A percentile compares a stretch with the other conserved stretches of the same genome.
These are phyloP conservation scores for Apodemia mormo DNA, from an alignment of 2,888 invertebrate species.

Conservation along the genomic window DNA sequence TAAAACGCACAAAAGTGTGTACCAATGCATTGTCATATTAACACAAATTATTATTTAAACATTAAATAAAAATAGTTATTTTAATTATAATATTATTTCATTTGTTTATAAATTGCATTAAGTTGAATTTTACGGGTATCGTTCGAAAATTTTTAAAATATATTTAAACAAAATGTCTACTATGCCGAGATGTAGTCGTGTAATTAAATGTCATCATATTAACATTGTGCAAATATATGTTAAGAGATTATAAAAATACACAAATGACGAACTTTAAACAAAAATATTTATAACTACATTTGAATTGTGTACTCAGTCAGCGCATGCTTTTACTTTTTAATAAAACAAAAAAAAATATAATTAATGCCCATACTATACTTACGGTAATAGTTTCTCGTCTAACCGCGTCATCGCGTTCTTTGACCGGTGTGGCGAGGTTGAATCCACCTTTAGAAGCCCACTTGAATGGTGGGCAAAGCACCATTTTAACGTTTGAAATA, in stretches of 20 bases:
- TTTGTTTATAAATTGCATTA: too few relatives aligned
- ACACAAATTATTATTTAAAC: too few relatives aligned
- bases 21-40: too few relatives aligned
- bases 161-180: constrained; percentile 3
- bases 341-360: constrained; percentile 10
- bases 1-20: too few relatives aligned
- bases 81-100: too few relatives aligned
- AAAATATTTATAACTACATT: not conserved
- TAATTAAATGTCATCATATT: not conserved
- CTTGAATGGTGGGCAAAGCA: constrained; percentile 72
- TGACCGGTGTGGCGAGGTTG: constrained; percentile 52
- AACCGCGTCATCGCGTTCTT: constrained; percentile 37
- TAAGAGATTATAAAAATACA: not conserved
- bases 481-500: constrained; percentile 49
- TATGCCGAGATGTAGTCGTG: not conserved
- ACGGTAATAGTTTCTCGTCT: constrained; percentile 66
- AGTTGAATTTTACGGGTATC: too few relatives aligned
- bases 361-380: constrained; percentile 43
- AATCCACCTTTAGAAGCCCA: constrained; percentile 67
- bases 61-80: too few relatives aligned
- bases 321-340: not conserved
- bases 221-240: not conserved
- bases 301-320: not conserved
- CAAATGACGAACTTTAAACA: not conserved
- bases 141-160: too few relatives aligned